phyloP scores from a whole-genome alignment of 1,140 invertebrate genomes.

The Cataglyphis hispanica region DNA sequence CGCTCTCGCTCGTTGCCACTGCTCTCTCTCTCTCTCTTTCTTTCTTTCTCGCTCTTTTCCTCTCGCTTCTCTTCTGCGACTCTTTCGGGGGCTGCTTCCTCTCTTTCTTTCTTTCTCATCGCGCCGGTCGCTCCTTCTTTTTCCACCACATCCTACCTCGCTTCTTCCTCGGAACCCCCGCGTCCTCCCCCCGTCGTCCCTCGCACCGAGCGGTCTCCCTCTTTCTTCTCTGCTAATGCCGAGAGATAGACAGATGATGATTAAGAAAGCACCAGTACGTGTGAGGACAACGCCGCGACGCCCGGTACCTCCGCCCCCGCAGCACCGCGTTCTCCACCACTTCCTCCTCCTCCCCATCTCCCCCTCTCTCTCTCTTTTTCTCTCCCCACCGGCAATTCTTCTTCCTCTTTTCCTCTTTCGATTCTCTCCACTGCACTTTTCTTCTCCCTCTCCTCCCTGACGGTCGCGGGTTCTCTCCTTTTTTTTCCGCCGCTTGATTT shows the following conservation, averaged over 20 bases:
- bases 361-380: background rate
- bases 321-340: constrained; percentile 45
- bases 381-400: constrained; percentile 46
- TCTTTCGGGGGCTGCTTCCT: constrained; percentile 46
- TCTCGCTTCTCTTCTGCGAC: constrained; percentile 49
- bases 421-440: constrained; percentile 64
- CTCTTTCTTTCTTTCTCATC: constrained; percentile 53
- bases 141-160: constrained; percentile 7
- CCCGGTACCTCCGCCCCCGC: constrained; percentile 50
- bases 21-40: constrained; percentile 58
- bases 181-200: constrained; percentile 23
- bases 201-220: constrained; percentile 49
- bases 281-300: constrained; percentile 79
- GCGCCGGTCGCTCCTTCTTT: constrained; percentile 44
- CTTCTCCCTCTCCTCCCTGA: constrained; percentile 6
- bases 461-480: constrained; percentile 32
- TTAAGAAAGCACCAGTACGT: constrained; percentile 85
- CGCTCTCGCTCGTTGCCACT: constrained; percentile 47
- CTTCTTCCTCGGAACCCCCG: constrained; percentile 28
- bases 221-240: constrained; percentile 79
- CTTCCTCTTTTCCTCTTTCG: constrained; percentile 65
- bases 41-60: constrained; percentile 62
- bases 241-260: constrained; percentile 86
- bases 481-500: constrained; percentile 67
- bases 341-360: background rate